Evolutionary conservation across 2,113 vertebrate genomes (phyloP).

Genomic region (Haliaeetus leucogaster): DNA sequence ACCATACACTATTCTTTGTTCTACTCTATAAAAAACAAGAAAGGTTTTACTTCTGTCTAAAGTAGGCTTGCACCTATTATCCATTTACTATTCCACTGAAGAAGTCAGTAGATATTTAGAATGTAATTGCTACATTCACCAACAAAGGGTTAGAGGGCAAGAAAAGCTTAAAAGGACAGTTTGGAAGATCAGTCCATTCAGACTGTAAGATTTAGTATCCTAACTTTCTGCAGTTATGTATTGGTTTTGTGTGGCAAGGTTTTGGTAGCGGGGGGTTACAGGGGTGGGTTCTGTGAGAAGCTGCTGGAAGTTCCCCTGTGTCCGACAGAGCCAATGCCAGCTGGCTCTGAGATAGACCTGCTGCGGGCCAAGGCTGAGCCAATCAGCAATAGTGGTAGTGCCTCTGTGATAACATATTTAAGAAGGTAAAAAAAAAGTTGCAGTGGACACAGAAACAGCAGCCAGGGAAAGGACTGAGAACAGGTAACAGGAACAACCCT

Average conservation of each 20-base stretch:
- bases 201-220: neutral
- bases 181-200: neutral
- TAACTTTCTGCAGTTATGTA: neutral
- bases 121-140: neutral
- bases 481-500: too few species aligned
- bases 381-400: too few species aligned
- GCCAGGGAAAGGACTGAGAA: too few species aligned
- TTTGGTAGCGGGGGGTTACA: too few species aligned
- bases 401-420: too few species aligned
- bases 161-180: neutral
- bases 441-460: too few species aligned
- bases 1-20: neutral
- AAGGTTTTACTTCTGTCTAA: neutral
- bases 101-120: neutral
- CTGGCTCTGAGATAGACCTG: rapidly evolving
- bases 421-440: too few species aligned
- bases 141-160: neutral
- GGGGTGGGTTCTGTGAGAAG: too few species aligned
- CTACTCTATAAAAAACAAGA: neutral
- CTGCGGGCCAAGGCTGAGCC: too few species aligned
- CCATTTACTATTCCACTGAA: neutral
- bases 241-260: too few species aligned
- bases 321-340: too few species aligned
- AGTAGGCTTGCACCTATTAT: neutral
- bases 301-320: too few species aligned